Conservation (phyloP, 2,113 vertebrate species). For the Trichechus manatus region DNA sequence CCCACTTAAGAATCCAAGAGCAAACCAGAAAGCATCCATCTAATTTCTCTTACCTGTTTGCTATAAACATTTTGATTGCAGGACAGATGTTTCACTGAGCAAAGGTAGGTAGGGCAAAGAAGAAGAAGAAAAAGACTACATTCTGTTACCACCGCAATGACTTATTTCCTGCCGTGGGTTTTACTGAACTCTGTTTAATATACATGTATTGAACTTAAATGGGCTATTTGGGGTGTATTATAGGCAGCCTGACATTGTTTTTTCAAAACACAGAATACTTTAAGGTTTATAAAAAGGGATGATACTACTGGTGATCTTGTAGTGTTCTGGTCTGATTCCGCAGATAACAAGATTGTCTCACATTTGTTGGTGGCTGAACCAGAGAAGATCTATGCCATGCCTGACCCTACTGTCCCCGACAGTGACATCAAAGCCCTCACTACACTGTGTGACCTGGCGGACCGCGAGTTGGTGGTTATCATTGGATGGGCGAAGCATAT, state of each 20-base stretch:
- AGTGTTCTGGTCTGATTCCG: constrained; percentile 89
- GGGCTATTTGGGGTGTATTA: neutral
- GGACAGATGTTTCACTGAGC: neutral
- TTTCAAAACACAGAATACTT: neutral
- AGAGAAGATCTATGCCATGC: constrained; percentile 99
- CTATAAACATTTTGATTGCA: constrained; percentile 22
- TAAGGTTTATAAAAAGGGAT: constrained; percentile 52
- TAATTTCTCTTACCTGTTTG: constrained; percentile 45
- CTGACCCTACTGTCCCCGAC: constrained; percentile 98
- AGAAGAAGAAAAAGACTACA: neutral
- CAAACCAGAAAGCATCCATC: constrained; percentile 8
- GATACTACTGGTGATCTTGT: constrained; percentile 79
- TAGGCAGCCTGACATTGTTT: neutral
- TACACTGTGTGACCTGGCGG: constrained; percentile 98
- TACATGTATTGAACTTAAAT: neutral
- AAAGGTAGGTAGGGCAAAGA: constrained; percentile 23
- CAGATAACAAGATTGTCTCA: constrained; percentile 99
- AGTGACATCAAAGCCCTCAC: constrained; percentile 99
- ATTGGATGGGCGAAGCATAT: constrained; percentile 99
- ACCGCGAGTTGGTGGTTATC: constrained; percentile 98
- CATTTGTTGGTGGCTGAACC: constrained; percentile 99
- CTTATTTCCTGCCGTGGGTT: neutral
- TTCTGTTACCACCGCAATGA: rapidly evolving
- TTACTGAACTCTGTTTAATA: neutral
- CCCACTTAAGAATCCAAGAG: constrained; percentile 43